Evolutionary conservation across 2,113 vertebrate genomes (phyloP).

Genomic region (Antigone vipio): DNA sequence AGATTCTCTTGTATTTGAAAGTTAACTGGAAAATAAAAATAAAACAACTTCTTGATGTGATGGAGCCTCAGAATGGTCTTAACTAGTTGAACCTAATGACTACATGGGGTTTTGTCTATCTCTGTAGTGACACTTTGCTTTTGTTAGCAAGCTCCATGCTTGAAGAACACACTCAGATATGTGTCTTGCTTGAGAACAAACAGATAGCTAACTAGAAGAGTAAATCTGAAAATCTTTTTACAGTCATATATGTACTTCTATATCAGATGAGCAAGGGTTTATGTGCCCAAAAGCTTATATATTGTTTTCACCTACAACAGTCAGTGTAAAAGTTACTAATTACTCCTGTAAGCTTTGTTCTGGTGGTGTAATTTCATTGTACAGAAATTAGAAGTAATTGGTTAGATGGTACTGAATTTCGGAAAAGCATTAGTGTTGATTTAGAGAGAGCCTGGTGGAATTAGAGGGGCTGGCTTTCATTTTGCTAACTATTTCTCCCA

Average conservation of each 20-base stretch:
- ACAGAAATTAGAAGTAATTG: neutral
- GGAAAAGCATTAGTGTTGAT: neutral
- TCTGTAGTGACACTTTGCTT: neutral
- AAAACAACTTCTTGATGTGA: neutral
- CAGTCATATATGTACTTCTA: neutral
- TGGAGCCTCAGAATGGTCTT: neutral
- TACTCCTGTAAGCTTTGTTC: neutral
- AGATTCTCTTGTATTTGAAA: neutral
- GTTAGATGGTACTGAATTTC: neutral
- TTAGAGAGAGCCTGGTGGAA: neutral
- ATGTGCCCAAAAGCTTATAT: neutral
- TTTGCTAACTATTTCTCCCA: neutral
- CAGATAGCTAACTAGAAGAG: neutral
- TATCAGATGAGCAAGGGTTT: neutral
- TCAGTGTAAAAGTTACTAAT: neutral
- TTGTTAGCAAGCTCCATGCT: neutral
- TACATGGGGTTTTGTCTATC: neutral
- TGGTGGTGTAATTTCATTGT: neutral
- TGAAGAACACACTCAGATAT: neutral
- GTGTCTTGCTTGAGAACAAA: neutral
- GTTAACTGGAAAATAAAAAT: neutral
- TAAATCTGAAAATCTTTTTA: neutral
- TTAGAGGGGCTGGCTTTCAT: neutral
- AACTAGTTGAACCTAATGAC: neutral
- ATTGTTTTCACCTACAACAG: neutral